Percentiles rank a stretch among this genome's conserved stretches.
Conservation (phyloP, 2,888 invertebrate genomes). For the Heliconius sara region DNA sequence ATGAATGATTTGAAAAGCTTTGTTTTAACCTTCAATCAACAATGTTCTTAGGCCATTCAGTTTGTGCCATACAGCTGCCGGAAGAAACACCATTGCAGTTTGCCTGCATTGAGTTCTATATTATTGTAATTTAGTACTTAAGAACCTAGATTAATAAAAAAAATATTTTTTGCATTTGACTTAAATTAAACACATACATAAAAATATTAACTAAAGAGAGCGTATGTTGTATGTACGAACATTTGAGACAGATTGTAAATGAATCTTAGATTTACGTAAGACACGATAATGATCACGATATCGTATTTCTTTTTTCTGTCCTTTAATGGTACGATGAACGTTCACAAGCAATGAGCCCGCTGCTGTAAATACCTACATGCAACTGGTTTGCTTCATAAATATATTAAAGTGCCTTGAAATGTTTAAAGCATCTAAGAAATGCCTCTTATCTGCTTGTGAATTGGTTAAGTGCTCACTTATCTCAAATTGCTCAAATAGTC, state of each 20-base stretch:
- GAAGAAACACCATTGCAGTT: conserved; percentile 51
- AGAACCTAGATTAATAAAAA: not conserved
- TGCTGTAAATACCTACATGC: conserved; percentile 8
- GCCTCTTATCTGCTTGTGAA: conserved; percentile 35
- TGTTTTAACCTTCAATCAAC: conserved; percentile 33
- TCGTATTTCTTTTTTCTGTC: conserved; percentile 19
- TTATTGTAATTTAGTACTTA: not conserved
- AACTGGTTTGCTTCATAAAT: conserved; percentile 38
- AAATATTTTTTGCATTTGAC: not conserved
- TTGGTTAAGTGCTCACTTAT: conserved; percentile 45
- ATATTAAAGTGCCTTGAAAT: conserved; percentile 22
- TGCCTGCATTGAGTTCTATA: conserved; percentile 49
- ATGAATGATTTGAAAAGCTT: conserved; percentile 12
- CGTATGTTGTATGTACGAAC: not conserved
- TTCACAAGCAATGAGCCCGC: conserved; percentile 15
- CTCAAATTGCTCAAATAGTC: conserved; percentile 34
- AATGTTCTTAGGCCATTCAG: conserved; percentile 25
- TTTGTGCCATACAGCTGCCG: conserved; percentile 54
- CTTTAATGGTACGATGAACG: conserved; percentile 19
- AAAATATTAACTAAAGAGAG: not conserved
- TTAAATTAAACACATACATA: not conserved
- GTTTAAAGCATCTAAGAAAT: conserved; percentile 32
- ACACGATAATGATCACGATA: not conserved
- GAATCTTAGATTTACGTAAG: conserved; percentile 4
- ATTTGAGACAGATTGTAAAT: conserved; percentile 4